Base-by-base conservation (phyloP, 2,113 vertebrate species). In the Orientallactaga bullata region DNA sequence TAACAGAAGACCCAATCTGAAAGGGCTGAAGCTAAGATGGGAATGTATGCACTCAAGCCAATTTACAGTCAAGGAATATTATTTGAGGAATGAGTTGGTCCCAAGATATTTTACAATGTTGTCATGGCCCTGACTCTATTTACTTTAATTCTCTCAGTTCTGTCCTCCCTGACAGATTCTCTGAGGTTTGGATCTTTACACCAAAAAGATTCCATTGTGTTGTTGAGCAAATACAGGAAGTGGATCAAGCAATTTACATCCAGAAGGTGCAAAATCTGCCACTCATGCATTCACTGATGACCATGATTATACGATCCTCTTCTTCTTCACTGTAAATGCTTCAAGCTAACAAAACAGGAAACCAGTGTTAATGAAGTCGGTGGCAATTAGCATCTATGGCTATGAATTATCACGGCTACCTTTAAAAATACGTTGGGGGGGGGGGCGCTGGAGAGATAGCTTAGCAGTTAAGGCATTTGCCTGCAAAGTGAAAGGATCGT, bases 371-470 rank as follows among this genome's bases (percentile, higher is more conserved):
- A n/a, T 55, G n/a, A 63, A 26, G 51, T 61, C 81, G 18, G 51
- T 80, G 84, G 18, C 58, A 47, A 47, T 80, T 37, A 42, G 61
- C 60, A 88, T 93, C 93, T 81, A 39, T 91, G 35, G 26, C 58
- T 89, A 13, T 47, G 37, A 12, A 51, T 78, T 37, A 96, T 58
- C 73, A 51, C 79, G 61, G 35, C 73, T 88, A n/a, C 68, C 11
- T 47, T 69, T 65, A 77, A 39, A 63, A 86, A 69, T n/a, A n/a
- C n/a, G n/a, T n/a, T n/a, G n/a, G n/a, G n/a, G n/a, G n/a, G n/a
- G n/a, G n/a, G n/a, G n/a, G n/a, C n/a, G n/a, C n/a, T n/a, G n/a
- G n/a, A n/a, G n/a, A n/a, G n/a, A n/a, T n/a, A n/a, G n/a, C n/a
- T n/a, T n/a, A n/a, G n/a, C n/a, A n/a, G n/a, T n/a, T n/a, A n/a